Base-by-base conservation (phyloP, 1,140 invertebrate genomes). In the Drosophila guanche region DNA sequence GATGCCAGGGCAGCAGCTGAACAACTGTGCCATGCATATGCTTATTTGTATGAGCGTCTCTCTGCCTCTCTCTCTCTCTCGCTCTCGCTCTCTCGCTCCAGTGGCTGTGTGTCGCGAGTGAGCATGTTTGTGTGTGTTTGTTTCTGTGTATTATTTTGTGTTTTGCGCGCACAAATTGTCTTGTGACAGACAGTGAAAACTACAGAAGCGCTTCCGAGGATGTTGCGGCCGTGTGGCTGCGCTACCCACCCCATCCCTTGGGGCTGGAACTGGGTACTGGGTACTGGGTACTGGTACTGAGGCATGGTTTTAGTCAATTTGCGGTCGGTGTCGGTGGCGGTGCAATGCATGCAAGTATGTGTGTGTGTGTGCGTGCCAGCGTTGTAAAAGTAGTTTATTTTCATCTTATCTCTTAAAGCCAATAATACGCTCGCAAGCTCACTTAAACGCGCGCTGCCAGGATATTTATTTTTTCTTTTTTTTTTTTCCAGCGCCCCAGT, bases 161-260 rank as follows among this genome's bases (percentile, higher is more conserved):
- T 88, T 88, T 81, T 88, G 83, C 83, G 84, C 83, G 83, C 78
- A 88, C 83, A 88, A 88, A 88, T 88, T 88, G 83, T 88, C 83
- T 88, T 88, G 83, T 88, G 83, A 88, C 83, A 88, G 83, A 88
- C 83, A 88, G 83, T 78, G 81, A 86, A 81, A 85, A 86, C 81
- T 85, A 68, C 77, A 86, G 68, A 70, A 88, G 55, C 27, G 20
- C 29, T 33, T 33, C 29, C 29, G 65, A 46, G 65, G 42, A 68
- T 68, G 45, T 68, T 33, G 65, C 65, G 65, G 61, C 51, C 53
- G n/a, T n/a, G n/a, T n/a, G n/a, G n/a, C n/a, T n/a, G n/a, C n/a
- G n/a, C n/a, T n/a, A n/a, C n/a, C n/a, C n/a, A n/a, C n/a, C 16
- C 52, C 40, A 43, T 57, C 69, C 68, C 55, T 52, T 54, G 56